Percentiles rank a stretch among this genome's conserved stretches.
phyloP scores from a whole-genome alignment of 2,797 vertebrate species.

The Poeciliopsis turneri region DNA sequence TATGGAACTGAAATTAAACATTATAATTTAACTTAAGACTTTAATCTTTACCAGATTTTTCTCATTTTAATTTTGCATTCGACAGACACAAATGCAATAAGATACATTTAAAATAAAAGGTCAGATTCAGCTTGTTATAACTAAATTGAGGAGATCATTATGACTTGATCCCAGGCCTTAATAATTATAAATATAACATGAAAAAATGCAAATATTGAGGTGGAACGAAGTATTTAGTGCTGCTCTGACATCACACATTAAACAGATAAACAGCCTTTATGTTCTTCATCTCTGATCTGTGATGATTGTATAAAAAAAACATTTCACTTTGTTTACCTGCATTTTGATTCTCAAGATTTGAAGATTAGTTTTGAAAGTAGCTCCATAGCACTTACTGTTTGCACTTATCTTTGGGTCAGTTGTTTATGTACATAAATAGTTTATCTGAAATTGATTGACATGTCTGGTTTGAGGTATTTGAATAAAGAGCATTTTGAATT shows the following conservation, averaged over 20 bases:
- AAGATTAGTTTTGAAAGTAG: slow-evolving; percentile 1
- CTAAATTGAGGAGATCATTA: background rate
- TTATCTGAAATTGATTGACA: slow-evolving; percentile 8
- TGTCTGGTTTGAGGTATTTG: background rate
- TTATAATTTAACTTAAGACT: background rate
- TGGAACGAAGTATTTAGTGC: slow-evolving; percentile 17
- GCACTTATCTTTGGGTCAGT: slow-evolving; percentile 15
- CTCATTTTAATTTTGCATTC: background rate
- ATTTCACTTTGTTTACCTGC: background rate
- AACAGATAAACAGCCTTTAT: background rate
- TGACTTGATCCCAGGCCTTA: background rate
- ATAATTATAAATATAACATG: background rate
- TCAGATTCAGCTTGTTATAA: rapidly evolving
- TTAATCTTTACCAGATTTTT: background rate
- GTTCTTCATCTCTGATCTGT: background rate
- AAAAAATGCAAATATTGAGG: slow-evolving; percentile 15
- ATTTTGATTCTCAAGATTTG: slow-evolving; percentile 2
- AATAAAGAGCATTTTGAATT: slow-evolving; percentile 8
- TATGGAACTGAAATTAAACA: background rate
- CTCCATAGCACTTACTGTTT: background rate
- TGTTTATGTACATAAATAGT: slow-evolving; percentile 34
- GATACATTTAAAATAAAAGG: background rate
- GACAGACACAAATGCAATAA: background rate
- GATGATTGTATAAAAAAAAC: background rate
- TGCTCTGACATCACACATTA: slow-evolving; percentile 24